Conservation (phyloP, 2,113 vertebrate genomes). For the Myotis davidii region DNA sequence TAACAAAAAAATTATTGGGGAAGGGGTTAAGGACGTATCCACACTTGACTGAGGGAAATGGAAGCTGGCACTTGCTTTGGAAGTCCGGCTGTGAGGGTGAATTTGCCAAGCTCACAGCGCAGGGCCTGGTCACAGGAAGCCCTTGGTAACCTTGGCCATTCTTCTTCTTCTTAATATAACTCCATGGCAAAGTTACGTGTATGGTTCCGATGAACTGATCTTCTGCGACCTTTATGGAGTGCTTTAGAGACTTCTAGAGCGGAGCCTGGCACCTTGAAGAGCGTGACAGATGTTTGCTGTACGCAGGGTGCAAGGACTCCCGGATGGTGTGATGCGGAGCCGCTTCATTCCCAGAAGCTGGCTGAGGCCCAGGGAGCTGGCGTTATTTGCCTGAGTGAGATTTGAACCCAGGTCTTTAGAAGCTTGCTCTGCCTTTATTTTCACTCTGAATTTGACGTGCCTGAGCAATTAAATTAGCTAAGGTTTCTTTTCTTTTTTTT, state of each 20-base stretch:
- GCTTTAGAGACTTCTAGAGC: background rate
- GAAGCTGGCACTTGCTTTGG: slow-evolving; percentile 11
- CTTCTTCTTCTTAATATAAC: background rate
- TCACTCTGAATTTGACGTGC: rapidly evolving
- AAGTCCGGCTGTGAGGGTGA: background rate
- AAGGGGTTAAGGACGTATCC: background rate
- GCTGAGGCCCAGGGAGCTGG: background rate
- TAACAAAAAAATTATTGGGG: too few relatives aligned
- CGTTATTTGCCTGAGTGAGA: background rate
- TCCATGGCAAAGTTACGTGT: background rate
- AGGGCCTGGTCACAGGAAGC: background rate
- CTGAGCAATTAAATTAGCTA: background rate
- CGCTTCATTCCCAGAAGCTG: background rate
- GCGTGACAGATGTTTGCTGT: background rate
- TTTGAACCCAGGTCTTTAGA: background rate
- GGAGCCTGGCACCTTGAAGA: background rate
- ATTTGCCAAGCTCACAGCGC: background rate
- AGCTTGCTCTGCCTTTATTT: background rate
- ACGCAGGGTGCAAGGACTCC: too few relatives aligned
- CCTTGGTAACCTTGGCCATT: background rate
- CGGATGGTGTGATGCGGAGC: rapidly evolving
- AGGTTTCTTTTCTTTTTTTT: too few relatives aligned
- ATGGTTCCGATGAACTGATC: background rate
- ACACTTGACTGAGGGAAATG: background rate
- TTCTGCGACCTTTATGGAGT: background rate